Evolutionary conservation across 2,797 vertebrate genomes (phyloP).

Genomic region (Gymnoscopelus microlampas): DNA sequence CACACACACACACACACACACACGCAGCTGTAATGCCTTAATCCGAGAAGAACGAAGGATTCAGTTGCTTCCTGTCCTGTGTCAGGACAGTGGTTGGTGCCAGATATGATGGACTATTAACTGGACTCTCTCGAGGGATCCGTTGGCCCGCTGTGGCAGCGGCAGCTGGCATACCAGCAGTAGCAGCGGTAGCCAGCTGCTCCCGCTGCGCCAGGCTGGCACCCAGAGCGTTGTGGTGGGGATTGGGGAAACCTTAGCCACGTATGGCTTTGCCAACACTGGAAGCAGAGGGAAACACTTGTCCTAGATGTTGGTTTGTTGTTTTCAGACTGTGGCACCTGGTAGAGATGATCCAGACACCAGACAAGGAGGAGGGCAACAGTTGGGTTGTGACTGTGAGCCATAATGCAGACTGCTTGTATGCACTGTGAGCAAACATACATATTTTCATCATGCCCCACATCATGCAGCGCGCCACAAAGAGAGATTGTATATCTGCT

Average conservation of each 20-base stretch:
- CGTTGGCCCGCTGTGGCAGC: conserved; percentile 2
- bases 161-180: conserved; percentile 24
- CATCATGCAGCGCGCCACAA: no score
- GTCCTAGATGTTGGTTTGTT: no score
- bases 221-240: background rate
- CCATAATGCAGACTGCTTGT: conserved; percentile 27
- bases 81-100: conserved; percentile 12
- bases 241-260: no score
- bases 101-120: conserved; percentile 1
- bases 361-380: background rate
- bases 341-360: background rate
- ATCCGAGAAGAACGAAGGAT: conserved; percentile 21
- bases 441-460: no score
- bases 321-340: no score
- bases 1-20: conserved; percentile 9
- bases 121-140: conserved; percentile 2
- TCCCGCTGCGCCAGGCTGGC: conserved; percentile 1
- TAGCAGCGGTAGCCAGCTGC: conserved; percentile 9
- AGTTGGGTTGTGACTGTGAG: background rate
- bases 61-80: conserved; percentile 7
- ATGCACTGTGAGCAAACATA: conserved; percentile 26
- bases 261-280: no score
- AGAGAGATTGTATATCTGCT: no score
- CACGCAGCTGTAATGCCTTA: conserved; percentile 10
- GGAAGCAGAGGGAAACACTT: no score